Conservation (phyloP, 2,888 invertebrate genomes). For the Cerastis rubricosa region DNA sequence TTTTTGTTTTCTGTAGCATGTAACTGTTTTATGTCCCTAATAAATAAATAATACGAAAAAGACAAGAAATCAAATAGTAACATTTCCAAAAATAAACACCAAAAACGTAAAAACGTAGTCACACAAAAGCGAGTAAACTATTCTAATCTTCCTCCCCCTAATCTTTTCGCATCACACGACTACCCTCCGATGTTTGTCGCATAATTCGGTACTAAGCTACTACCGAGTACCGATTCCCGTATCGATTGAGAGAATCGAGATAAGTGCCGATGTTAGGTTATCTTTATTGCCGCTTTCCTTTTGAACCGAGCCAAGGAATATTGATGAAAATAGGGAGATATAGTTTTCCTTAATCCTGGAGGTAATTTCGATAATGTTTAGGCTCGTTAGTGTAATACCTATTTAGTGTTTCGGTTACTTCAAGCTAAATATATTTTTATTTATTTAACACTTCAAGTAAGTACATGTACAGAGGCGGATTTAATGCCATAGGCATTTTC, state of each 20-base stretch:
- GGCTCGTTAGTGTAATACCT: conserved; percentile 17
- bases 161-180: conserved; percentile 40
- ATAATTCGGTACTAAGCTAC: conserved; percentile 67
- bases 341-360: conserved; percentile 26
- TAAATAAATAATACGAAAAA: not conserved
- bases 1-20: no score
- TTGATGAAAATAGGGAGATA: conserved; percentile 20
- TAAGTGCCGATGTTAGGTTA: conserved; percentile 53
- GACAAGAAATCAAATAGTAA: not conserved
- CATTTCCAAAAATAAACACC: conserved; percentile 1
- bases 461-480: no score
- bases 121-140: conserved; percentile 29
- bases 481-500: no score
- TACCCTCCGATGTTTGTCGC: conserved; percentile 56
- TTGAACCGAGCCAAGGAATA: conserved; percentile 30
- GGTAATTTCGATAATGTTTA: conserved; percentile 2
- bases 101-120: not conserved
- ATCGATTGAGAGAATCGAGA: conserved; percentile 51
- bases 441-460: no score
- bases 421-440: no score
- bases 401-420: not conserved
- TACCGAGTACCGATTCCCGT: conserved; percentile 43
- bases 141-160: conserved; percentile 17
- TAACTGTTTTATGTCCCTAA: no score
- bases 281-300: conserved; percentile 46